Conservation (phyloP, 2,888 invertebrate species). For the Pseudeuparius sepicola region DNA sequence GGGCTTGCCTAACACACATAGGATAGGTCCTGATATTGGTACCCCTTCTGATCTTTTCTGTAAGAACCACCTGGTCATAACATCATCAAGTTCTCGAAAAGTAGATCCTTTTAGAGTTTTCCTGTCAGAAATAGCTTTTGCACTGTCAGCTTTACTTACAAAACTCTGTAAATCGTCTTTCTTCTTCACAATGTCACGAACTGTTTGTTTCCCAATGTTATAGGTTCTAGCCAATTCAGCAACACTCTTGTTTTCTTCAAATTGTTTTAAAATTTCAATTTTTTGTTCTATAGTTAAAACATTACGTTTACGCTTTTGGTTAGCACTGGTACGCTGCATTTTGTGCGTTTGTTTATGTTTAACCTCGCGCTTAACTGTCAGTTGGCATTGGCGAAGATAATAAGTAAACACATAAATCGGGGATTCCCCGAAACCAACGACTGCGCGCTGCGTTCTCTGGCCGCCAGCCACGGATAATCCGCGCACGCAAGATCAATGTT, state of each 20-base stretch:
- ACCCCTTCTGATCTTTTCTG: constrained; percentile 19
- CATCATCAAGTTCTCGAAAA: constrained; percentile 16
- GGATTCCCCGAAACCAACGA: neutral
- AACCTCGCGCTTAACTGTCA: neutral
- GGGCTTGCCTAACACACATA: constrained; percentile 22
- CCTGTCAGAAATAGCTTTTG: constrained; percentile 10
- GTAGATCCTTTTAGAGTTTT: constrained; percentile 18
- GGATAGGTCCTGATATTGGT: constrained; percentile 23
- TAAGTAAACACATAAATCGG: constrained; percentile 1
- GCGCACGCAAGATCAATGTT: no score
- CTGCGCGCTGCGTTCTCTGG: constrained; percentile 2
- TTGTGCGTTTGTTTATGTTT: constrained; percentile 1
- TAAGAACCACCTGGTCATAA: constrained; percentile 14
- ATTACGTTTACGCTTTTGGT: constrained; percentile 15
- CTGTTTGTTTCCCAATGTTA: constrained; percentile 11
- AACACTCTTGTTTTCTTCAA: constrained; percentile 11
- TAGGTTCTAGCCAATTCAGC: constrained; percentile 7
- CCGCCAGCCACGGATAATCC: constrained; percentile 1
- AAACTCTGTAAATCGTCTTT: constrained; percentile 9
- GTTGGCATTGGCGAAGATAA: constrained; percentile 3
- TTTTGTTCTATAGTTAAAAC: constrained; percentile 14
- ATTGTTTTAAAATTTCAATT: constrained; percentile 7
- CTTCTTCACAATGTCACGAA: constrained; percentile 11
- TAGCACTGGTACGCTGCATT: constrained; percentile 12
- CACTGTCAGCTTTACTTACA: constrained; percentile 5